Base-by-base conservation (phyloP, 2,113 vertebrate species). In the Lycaon pictus region DNA sequence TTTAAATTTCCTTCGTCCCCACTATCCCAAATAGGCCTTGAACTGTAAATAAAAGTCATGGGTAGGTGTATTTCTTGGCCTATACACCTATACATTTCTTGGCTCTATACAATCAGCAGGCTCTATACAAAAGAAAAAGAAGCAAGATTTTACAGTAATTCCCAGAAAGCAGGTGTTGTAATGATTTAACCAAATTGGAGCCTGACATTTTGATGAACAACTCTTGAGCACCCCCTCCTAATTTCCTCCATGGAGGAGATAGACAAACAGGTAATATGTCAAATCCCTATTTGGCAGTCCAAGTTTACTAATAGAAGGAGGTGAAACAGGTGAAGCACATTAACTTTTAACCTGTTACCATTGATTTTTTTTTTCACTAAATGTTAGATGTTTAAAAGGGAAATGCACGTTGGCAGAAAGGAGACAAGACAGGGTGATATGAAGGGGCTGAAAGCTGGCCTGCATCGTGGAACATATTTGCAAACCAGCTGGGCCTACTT, bases 331-430 rank as follows among this genome's bases (percentile, higher is more conserved):
- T 88, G 97, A 97, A 89, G 71, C 67, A 85, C 82, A 86, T 96
- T 96, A 97, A 95, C 97, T 96, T 96, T 91, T 95, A 97, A 96
- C 81, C 80, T 90, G 88, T 32, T 96, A 95, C 96, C 94, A 96
- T 1, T 89, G 92, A 71, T 81, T 93, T 67, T 90, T 88, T 81
- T 92, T 90, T 93, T 60, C 93, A 95, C 65, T 87, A 90, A 97
- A 76, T 20, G 67, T 90, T 98, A 91, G 56, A 74, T 93, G 72
- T 95, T 96, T 82, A 79, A 95, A 83, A 85, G 76, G 71, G 71
- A 96, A 97, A 97, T 74, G 60, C 69, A 77, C 11, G 2, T 83
- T 92, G 92, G 89, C 92, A 97, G 93, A 96, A 93, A 97, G 63
- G n/a, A 95, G 72, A 92, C 51, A 93, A 96, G 90, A 97, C 56